phyloP scores from a whole-genome alignment of 2,113 vertebrate genomes.

The Hemiscyllium ocellatum region DNA sequence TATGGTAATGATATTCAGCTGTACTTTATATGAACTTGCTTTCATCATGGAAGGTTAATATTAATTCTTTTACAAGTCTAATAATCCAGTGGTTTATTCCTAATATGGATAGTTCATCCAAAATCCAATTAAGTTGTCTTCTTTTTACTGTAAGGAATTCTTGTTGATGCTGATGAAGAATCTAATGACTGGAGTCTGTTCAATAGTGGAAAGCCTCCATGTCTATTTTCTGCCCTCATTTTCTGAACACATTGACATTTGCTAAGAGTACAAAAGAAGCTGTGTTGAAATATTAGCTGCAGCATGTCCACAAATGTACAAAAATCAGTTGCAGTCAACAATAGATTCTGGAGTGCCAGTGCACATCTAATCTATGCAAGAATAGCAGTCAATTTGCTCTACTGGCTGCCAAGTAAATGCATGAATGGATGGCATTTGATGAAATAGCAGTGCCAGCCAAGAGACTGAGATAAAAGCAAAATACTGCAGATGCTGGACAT shows the following conservation, averaged over 20 bases:
- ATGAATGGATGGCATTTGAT: neutral
- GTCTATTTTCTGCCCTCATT: neutral
- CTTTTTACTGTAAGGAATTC: neutral
- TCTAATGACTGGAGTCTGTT: neutral
- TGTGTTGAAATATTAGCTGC: neutral
- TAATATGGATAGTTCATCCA: neutral
- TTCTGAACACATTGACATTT: neutral
- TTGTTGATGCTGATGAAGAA: neutral
- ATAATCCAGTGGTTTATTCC: neutral
- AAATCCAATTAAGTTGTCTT: neutral
- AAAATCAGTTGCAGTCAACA: neutral
- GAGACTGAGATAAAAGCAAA: neutral
- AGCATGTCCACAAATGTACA: neutral
- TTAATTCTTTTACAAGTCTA: neutral
- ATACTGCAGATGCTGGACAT: no score
- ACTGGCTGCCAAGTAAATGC: neutral
- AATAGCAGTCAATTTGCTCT: neutral
- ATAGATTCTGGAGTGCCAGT: neutral
- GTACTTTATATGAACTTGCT: slow-evolving; percentile 11
- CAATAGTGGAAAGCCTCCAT: neutral
- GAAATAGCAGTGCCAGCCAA: neutral
- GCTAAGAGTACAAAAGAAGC: neutral
- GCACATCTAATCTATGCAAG: neutral
- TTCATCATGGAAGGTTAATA: neutral
- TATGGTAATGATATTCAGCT: slow-evolving; percentile 4